These are phyloP conservation scores for Synergus japonicus DNA, from an alignment of 2,888 invertebrate species.

Conservation along the genomic window DNA sequence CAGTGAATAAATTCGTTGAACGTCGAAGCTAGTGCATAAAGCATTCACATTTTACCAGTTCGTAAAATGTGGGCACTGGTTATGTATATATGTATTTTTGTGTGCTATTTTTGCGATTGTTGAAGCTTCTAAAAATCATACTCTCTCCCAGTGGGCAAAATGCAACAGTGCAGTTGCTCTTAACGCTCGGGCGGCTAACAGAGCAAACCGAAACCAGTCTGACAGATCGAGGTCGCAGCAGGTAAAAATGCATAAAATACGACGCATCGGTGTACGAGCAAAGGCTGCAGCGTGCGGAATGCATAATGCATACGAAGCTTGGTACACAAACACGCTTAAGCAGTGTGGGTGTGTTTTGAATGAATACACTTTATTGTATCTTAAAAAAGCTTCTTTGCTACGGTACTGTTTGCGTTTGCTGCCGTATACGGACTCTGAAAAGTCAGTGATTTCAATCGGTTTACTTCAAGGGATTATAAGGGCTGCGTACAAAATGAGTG, in stretches of 20 bases:
- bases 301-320: slow-evolving; percentile 65
- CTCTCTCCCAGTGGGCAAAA: not conserved
- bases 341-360: slow-evolving; percentile 39
- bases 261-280: slow-evolving; percentile 51
- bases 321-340: slow-evolving; percentile 58
- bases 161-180: slow-evolving; percentile 5
- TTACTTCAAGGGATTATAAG: slow-evolving; percentile 2
- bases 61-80: not conserved
- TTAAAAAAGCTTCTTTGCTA: slow-evolving; percentile 42
- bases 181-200: slow-evolving; percentile 17
- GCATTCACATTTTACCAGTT: not conserved
- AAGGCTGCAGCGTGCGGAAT: slow-evolving; percentile 54
- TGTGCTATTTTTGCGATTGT: not conserved
- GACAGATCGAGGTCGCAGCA: slow-evolving; percentile 52
- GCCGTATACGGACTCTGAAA: slow-evolving; percentile 22
- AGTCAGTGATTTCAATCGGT: slow-evolving; percentile 11
- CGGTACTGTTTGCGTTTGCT: slow-evolving; percentile 17
- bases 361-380: slow-evolving; percentile 46
- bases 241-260: slow-evolving; percentile 61
- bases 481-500: not conserved
- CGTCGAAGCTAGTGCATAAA: not conserved
- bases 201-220: slow-evolving; percentile 24
- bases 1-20: not conserved
- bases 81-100: not conserved
- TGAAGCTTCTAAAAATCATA: not conserved